Percentiles rank a stretch among this genome's conserved stretches.
These are phyloP conservation scores for Schmidtea mediterranea DNA, from an alignment of 1,140 invertebrate genomes.

Conservation along the genomic window DNA sequence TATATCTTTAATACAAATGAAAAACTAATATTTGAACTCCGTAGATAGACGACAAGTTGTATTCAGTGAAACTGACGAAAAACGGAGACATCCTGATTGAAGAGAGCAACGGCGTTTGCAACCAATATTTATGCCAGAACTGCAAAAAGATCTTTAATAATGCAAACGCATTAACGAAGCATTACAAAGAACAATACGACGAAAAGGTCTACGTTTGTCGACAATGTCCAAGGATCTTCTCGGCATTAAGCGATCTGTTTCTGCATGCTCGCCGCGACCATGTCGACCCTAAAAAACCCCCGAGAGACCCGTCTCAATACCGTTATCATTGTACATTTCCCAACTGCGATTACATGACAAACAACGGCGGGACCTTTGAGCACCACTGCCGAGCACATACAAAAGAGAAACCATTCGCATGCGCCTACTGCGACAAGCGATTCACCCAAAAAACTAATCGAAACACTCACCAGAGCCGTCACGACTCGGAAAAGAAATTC, in stretches of 20 bases:
- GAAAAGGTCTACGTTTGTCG: background rate
- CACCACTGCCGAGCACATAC: constrained; percentile 7
- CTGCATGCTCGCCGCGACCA: background rate
- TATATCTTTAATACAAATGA: too few species aligned
- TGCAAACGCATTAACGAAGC: background rate
- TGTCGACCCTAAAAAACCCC: background rate
- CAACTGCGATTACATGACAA: background rate
- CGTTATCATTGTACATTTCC: background rate
- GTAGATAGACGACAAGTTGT: too few species aligned
- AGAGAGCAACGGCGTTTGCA: too few species aligned
- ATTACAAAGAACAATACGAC: background rate
- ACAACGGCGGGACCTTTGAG: constrained; percentile 6
- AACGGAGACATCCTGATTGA: too few species aligned
- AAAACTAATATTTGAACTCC: too few species aligned
- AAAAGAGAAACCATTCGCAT: constrained; percentile 9
- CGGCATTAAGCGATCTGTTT: background rate
- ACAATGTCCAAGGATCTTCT: background rate
- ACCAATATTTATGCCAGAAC: background rate
- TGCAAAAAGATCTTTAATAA: background rate
- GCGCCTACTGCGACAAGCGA: constrained; percentile 10
- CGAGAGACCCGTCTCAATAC: background rate
- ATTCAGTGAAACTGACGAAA: too few species aligned
- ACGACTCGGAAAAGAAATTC: constrained; percentile 2
- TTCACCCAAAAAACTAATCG: constrained; percentile 8
- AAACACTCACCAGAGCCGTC: constrained; percentile 7